Conservation (phyloP, 2,888 invertebrate species). For the Drosophila kuntzei region DNA sequence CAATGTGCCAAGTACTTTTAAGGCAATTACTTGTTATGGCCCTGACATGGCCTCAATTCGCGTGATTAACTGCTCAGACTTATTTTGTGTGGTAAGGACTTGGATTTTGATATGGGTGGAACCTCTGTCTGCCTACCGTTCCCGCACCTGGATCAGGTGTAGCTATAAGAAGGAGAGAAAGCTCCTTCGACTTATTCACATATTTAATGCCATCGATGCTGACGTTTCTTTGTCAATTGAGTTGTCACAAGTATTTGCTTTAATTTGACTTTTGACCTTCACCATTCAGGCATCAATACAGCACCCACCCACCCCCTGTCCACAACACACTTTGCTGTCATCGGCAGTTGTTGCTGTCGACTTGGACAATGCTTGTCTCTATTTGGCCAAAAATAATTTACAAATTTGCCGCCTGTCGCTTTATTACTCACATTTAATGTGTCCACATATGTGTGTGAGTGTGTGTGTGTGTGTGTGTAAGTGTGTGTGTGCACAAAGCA, state of each 20-base stretch:
- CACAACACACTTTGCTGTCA: slow-evolving; percentile 41
- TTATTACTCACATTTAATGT: slow-evolving; percentile 38
- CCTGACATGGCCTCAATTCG: slow-evolving; percentile 49
- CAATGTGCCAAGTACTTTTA: slow-evolving; percentile 45
- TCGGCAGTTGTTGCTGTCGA: slow-evolving; percentile 49
- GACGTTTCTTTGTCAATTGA: slow-evolving; percentile 47
- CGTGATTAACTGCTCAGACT: slow-evolving; percentile 71
- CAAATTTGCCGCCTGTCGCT: slow-evolving; percentile 52
- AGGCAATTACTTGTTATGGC: slow-evolving; percentile 62
- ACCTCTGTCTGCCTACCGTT: not conserved
- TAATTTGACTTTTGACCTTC: slow-evolving; percentile 50
- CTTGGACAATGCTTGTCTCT: slow-evolving; percentile 44
- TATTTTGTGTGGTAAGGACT: slow-evolving; percentile 39
- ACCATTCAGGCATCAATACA: slow-evolving; percentile 24
- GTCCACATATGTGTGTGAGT: slow-evolving; percentile 3
- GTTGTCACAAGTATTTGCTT: slow-evolving; percentile 49
- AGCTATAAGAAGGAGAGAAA: slow-evolving; percentile 1
- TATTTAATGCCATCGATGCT: slow-evolving; percentile 41
- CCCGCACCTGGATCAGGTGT: slow-evolving; percentile 1
- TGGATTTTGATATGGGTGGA: slow-evolving; percentile 12
- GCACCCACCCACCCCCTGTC: slow-evolving; percentile 1
- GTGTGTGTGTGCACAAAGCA: slow-evolving; percentile 10
- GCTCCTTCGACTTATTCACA: slow-evolving; percentile 16
- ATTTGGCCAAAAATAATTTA: slow-evolving; percentile 59
- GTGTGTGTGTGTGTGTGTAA: slow-evolving; percentile 11